Evolutionary conservation across 2,113 vertebrate species (phyloP), one percentile per base, ranked within the genome.

Genomic region (Triplophysa tibetana): DNA sequence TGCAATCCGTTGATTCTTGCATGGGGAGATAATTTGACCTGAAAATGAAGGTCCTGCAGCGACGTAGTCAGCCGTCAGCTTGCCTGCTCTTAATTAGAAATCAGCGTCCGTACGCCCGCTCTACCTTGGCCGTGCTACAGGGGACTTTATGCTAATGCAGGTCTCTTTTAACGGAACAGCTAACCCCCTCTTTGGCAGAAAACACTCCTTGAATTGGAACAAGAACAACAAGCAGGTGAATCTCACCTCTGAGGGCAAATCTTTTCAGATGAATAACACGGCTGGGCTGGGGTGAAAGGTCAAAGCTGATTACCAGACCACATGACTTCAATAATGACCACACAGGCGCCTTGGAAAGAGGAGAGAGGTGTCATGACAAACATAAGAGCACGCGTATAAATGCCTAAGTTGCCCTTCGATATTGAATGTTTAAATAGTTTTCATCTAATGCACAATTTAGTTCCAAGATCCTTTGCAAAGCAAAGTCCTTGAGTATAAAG

Each of bases 21-120:
- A 56, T 9, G 10, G 11, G 52, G 54, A 52, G 38, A 68, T 26
- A 76, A 24, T 69, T 6, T 60, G 52, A 58, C 21, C 38, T 61
- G 43, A 77, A 58, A 70, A 54, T 8, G 17, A 19, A 56, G 48
- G 60, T 76, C n/a, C 65, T 41, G 62, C 19, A 58, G 8, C 38
- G 26, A 43, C 24, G 52, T 29, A 62, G 62, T 11, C 50, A 8
- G 17, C 26, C 16, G 12, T 43, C 21, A 58, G 29, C 70, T 38
- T 19, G 26, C 1, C 0, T 50, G 61, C 33, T 83, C 56, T 79
- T 83, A 83, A 83, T 79, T 70, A 64, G 29, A 69, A 33, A 38
- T 79, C 58, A 38, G 43, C 4, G 4, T 29, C 12, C 52, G 70
- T 63, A 21, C 23, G 5, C 33, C 58, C 6, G 17, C 17, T 62